Percentiles rank a stretch among this genome's conserved stretches.
phyloP scores from a whole-genome alignment of 1,140 invertebrate genomes.

The Gyrodactylus bullatarudis region DNA sequence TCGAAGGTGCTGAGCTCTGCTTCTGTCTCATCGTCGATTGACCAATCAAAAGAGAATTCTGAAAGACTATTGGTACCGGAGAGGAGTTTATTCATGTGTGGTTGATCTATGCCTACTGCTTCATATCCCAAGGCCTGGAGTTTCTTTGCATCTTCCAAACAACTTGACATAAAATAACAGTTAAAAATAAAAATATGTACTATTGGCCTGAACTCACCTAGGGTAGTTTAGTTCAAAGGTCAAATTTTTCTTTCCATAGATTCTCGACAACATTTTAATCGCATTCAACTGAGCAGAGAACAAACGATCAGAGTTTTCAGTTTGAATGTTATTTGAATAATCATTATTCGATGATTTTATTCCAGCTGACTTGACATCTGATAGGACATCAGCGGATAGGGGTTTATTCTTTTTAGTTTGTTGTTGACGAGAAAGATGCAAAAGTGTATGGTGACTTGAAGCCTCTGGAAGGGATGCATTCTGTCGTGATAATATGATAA shows the following conservation, averaged over 20 bases:
- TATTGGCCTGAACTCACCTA: not conserved
- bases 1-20: not conserved
- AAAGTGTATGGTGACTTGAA: not conserved
- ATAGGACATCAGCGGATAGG: not conserved
- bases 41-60: not conserved
- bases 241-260: not conserved
- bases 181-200: not conserved
- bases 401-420: not conserved
- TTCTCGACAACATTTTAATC: not conserved
- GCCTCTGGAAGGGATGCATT: not conserved
- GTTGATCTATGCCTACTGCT: not conserved
- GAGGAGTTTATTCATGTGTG: not conserved
- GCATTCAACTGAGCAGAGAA: not conserved
- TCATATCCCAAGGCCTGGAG: not conserved
- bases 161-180: not conserved
- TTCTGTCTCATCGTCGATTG: not conserved
- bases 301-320: not conserved
- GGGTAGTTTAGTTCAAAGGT: not conserved
- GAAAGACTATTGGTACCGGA: not conserved
- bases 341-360: not conserved
- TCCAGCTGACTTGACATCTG: no score
- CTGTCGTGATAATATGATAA: not conserved
- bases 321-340: not conserved
- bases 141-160: not conserved
- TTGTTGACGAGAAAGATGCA: not conserved